Base-by-base conservation (phyloP, 2,797 vertebrate genomes). In the Pelochelys cantorii region DNA sequence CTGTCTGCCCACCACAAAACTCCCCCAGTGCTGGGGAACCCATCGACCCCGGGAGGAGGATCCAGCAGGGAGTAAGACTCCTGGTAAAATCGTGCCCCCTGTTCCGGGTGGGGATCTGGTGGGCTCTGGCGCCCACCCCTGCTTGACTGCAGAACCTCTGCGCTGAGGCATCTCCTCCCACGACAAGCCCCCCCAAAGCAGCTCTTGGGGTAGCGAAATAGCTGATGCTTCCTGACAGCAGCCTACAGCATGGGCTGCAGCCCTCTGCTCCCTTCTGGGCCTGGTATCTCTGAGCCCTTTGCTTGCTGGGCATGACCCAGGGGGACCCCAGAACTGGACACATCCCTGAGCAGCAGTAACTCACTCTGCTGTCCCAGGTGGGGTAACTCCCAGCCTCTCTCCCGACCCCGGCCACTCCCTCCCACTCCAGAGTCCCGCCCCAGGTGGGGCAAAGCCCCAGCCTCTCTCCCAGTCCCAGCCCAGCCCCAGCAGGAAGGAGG, bases 381-480 rank as follows among this genome's bases (percentile, higher is more conserved):
- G 42, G 13, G 25, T 48, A 48, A 17, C 7, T 25, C 22, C 81
- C 1, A 0, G 29, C 71, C 31, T 13, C 2, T 14, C 10, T 5
- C 25, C 31, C 37, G 3, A 7, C 15, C n/a, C 3, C 2, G 57
- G 4, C 55, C 42, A 12, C 13, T 7, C 65, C 1, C 15, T 77
- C 29, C 5, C 5, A 7, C 14, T 75, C 74, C 55, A 4, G 37
- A 4, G 11, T 53, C 60, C 34, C 37, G 8, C 29, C 29, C 56
- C 34, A 8, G 9, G n/a, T 4, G 8, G 29, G 20, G 65, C 31
- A 18, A 17, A 9, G 14, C 17, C n/a, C n/a, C 10, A 23, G 59
- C 22, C 53, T 11, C 11, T 54, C n/a, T 27, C 68, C 53, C 31
- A 12, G 20, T 15, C 14, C 15, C 0, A 1, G 0, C 23, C 4